phyloP scores from a whole-genome alignment of 2,797 vertebrate species.

The Pelochelys cantorii region DNA sequence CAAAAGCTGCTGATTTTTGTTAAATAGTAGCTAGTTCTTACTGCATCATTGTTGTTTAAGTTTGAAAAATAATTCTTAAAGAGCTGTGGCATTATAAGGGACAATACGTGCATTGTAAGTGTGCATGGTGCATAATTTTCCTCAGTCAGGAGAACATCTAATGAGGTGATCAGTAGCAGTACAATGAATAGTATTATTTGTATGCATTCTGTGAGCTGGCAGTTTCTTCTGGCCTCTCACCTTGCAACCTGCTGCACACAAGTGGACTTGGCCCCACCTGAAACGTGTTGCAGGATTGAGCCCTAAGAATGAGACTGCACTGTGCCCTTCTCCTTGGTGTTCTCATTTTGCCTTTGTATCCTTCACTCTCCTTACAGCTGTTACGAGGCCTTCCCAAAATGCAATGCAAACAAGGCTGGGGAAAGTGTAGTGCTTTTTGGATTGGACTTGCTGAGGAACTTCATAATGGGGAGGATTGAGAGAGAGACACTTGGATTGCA shows the following conservation, averaged over 20 bases:
- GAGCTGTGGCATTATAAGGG: not conserved
- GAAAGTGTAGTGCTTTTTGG: not conserved
- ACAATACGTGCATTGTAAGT: not conserved
- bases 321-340: not conserved
- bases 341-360: not conserved
- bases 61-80: not conserved
- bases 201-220: not conserved
- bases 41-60: not conserved
- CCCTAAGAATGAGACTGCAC: not conserved
- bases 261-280: not conserved
- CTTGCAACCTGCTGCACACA: not conserved
- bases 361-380: not conserved
- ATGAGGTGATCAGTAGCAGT: not conserved
- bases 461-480: not conserved
- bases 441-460: not conserved
- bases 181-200: not conserved
- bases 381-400: not conserved
- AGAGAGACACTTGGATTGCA: not conserved
- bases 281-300: not conserved
- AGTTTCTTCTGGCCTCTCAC: not conserved
- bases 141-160: not conserved
- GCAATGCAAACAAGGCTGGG: accelerated
- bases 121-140: not conserved
- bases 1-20: not conserved
- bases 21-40: not conserved